Evolutionary conservation across 1,140 invertebrate species (phyloP).

Genomic region (Mesaphorura yosii): DNA sequence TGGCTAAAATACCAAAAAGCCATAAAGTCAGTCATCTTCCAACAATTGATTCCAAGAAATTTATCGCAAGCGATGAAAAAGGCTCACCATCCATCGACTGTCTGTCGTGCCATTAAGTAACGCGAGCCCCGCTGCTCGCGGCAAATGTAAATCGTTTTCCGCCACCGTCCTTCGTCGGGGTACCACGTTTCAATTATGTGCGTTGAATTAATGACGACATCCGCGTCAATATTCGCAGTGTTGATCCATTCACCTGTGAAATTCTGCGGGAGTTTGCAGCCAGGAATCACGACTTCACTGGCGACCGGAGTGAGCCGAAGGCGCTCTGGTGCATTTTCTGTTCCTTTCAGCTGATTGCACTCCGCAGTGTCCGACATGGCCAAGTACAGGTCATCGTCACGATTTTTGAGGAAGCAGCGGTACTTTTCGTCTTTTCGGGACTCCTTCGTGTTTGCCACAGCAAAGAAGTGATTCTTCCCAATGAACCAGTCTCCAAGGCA

Average conservation of each 20-base stretch:
- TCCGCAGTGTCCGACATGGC: conserved; percentile 84
- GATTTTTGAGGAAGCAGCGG: conserved; percentile 82
- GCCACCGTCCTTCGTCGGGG: conserved; percentile 75
- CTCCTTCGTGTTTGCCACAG: conserved; percentile 86
- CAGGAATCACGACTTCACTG: conserved; percentile 73
- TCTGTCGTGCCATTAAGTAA: conserved; percentile 88
- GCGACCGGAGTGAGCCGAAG: conserved; percentile 68
- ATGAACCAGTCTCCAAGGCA: conserved; percentile 92
- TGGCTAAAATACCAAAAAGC: conserved; percentile 49
- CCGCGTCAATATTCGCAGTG: conserved; percentile 88
- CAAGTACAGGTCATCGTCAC: conserved; percentile 82
- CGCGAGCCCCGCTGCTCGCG: conserved; percentile 72
- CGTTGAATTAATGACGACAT: conserved; percentile 86
- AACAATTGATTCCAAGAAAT: not conserved
- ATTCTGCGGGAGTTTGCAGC: conserved; percentile 83
- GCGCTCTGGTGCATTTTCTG: conserved; percentile 83
- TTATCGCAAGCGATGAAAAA: not conserved
- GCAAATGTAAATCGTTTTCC: conserved; percentile 88
- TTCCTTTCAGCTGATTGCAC: conserved; percentile 80
- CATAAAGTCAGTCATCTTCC: not conserved
- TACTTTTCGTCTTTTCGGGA: conserved; percentile 87
- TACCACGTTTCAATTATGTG: conserved; percentile 91
- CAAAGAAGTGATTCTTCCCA: conserved; percentile 88
- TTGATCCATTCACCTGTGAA: conserved; percentile 93
- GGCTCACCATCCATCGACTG: conserved; percentile 82